A percentile compares a stretch with the other conserved stretches of the same genome.
phyloP scores from a whole-genome alignment of 2,113 vertebrate genomes.

The Nerophis lumbriciformis region DNA sequence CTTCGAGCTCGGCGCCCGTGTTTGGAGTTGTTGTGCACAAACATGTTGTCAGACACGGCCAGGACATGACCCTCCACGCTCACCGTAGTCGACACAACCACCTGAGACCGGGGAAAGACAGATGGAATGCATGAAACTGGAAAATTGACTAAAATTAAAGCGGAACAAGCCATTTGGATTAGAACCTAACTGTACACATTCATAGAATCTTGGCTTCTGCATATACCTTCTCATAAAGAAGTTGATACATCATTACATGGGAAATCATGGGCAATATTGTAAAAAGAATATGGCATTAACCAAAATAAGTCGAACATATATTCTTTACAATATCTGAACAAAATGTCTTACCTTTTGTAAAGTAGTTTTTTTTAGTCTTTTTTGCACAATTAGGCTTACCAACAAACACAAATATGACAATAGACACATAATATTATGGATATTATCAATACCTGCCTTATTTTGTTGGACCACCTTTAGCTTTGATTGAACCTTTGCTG shows the following conservation, averaged over 20 bases:
- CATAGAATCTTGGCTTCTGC: background rate
- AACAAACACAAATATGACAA: background rate
- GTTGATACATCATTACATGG: background rate
- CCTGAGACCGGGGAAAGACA: constrained; percentile 32
- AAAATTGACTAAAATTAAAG: background rate
- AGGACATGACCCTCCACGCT: constrained; percentile 84
- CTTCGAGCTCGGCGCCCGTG: constrained; percentile 65
- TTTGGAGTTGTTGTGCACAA: constrained; percentile 95
- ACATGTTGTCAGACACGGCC: constrained; percentile 96
- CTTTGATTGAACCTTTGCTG: too few species aligned
- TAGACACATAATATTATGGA: background rate
- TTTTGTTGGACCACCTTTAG: too few species aligned
- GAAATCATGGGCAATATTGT: background rate
- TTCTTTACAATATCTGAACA: background rate
- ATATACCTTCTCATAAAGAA: background rate
- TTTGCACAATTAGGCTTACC: background rate
- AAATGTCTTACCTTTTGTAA: background rate
- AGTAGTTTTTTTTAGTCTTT: background rate
- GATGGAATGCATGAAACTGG: background rate
- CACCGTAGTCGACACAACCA: constrained; percentile 70
- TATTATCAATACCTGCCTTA: background rate
- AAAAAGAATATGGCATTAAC: background rate
- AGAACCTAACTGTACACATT: background rate
- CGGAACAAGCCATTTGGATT: background rate
- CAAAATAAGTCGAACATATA: background rate